Conservation (phyloP, 2,797 vertebrate genomes). For the Chelonia mydas region DNA sequence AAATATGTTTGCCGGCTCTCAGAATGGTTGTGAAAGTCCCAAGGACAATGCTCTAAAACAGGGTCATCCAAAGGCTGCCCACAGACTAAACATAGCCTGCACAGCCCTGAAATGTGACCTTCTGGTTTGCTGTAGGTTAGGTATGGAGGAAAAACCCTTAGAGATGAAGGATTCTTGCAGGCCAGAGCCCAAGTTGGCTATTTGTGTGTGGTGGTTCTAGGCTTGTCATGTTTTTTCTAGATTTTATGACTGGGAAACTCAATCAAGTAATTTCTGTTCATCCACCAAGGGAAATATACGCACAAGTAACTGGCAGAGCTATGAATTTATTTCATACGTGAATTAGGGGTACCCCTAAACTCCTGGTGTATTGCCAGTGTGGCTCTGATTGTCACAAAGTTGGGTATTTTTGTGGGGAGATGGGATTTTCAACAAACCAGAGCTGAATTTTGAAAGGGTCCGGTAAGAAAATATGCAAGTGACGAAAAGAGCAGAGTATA, state of each 20-base stretch:
- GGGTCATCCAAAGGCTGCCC: background rate
- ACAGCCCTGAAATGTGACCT: background rate
- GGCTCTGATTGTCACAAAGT: background rate
- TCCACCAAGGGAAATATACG: constrained; percentile 13
- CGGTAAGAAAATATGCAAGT: constrained; percentile 22
- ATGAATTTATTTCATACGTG: background rate
- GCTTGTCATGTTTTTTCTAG: background rate
- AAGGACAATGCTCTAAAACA: background rate
- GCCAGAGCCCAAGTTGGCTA: background rate
- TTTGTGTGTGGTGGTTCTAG: background rate
- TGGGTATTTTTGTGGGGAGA: background rate
- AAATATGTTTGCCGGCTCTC: constrained; percentile 20
- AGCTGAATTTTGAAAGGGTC: constrained; percentile 1
- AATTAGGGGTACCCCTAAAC: background rate
- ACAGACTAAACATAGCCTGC: background rate
- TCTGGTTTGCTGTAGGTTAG: background rate
- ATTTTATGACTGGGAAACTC: background rate
- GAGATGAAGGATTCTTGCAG: background rate
- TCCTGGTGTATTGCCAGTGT: background rate
- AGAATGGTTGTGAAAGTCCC: constrained; percentile 11
- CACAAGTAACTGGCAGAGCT: background rate
- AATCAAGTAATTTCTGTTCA: background rate
- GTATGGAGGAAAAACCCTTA: background rate
- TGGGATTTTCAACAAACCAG: background rate
- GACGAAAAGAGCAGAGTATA: constrained; percentile 39